A percentile compares a stretch with the other conserved stretches of the same genome.
Conservation (phyloP, 2,113 vertebrate genomes). For the Silurus asotus region DNA sequence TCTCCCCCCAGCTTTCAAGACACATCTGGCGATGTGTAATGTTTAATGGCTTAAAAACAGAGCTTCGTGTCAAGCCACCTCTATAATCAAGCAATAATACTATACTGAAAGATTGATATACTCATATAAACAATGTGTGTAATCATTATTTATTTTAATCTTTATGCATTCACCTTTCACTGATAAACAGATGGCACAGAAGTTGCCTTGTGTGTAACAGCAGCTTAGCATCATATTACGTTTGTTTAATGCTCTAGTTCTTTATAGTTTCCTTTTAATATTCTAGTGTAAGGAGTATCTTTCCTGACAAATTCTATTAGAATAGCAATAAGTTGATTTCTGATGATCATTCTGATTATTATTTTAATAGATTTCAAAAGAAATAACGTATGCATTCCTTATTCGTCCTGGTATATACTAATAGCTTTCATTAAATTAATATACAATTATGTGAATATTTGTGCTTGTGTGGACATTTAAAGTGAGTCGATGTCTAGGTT, state of each 20-base stretch:
- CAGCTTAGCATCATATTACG: background rate
- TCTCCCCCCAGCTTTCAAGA: background rate
- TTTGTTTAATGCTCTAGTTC: background rate
- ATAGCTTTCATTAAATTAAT: background rate
- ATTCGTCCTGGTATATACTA: background rate
- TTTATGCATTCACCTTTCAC: background rate
- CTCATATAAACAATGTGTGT: background rate
- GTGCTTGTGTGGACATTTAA: background rate
- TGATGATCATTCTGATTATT: no score
- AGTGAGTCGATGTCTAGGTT: background rate
- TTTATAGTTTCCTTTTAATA: background rate
- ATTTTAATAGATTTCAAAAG: no score
- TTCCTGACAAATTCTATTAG: background rate
- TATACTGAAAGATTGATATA: background rate
- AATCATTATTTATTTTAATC: background rate
- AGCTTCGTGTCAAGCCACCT: background rate
- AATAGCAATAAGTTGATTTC: background rate
- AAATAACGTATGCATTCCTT: no score
- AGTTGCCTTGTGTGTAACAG: background rate
- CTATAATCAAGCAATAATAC: background rate
- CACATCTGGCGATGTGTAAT: background rate
- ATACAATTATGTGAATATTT: background rate
- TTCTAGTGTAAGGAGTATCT: background rate
- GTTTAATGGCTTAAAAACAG: conserved; percentile 1
- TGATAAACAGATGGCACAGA: background rate